These are phyloP conservation scores for Lasioglossum albipes DNA, from an alignment of 1,140 invertebrate species.

Conservation along the genomic window DNA sequence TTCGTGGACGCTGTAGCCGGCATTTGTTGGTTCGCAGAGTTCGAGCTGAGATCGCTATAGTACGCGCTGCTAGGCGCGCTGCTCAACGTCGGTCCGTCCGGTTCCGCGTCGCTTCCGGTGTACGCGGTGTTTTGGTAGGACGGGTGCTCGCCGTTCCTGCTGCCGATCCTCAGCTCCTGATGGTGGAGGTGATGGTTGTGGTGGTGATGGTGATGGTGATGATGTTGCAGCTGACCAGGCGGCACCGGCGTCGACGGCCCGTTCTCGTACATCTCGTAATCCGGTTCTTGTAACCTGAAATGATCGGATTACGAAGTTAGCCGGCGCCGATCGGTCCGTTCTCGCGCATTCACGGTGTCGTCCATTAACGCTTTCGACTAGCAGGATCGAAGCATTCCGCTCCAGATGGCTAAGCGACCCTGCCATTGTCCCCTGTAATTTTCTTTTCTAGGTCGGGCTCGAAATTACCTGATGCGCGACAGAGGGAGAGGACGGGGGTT, in stretches of 20 bases:
- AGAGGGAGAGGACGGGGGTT: too few relatives aligned
- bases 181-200: slow-evolving; percentile 70
- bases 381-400: not conserved
- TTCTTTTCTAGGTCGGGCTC: too few relatives aligned
- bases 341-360: too few relatives aligned
- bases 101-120: slow-evolving; percentile 83
- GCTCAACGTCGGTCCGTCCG: slow-evolving; percentile 83
- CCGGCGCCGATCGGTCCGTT: not conserved
- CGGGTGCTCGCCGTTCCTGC: slow-evolving; percentile 79
- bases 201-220: slow-evolving; percentile 71
- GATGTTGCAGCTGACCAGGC: slow-evolving; percentile 71
- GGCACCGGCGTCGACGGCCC: slow-evolving; percentile 72
- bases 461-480: too few relatives aligned
- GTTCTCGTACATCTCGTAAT: slow-evolving; percentile 80
- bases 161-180: slow-evolving; percentile 72
- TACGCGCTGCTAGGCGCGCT: slow-evolving; percentile 86
- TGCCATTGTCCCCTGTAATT: too few relatives aligned
- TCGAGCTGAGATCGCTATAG: slow-evolving; percentile 83
- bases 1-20: slow-evolving; percentile 34
- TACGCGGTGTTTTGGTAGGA: slow-evolving; percentile 87
- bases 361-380: not conserved
- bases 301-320: slow-evolving; percentile 7
- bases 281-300: slow-evolving; percentile 76
- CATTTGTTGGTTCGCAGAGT: slow-evolving; percentile 71
- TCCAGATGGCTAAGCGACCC: too few relatives aligned